These are phyloP conservation scores for Plecotus auritus DNA, from an alignment of 2,113 vertebrate species.

Conservation along the genomic window DNA sequence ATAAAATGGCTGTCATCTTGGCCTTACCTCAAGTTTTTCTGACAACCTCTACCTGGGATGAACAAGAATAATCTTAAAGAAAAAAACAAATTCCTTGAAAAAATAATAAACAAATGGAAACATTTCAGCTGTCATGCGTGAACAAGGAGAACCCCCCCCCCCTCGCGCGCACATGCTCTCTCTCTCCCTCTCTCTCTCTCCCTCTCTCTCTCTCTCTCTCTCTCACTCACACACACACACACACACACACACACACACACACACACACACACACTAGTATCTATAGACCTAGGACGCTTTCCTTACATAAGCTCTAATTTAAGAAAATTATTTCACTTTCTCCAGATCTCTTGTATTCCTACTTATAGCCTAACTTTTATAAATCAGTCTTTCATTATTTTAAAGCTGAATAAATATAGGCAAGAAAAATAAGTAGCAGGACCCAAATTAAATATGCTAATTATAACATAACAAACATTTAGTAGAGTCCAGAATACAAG, in stretches of 20 bases:
- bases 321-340: constrained; percentile 15
- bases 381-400: constrained; percentile 28
- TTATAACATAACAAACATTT: constrained; percentile 38
- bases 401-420: constrained; percentile 36
- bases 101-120: constrained; percentile 20
- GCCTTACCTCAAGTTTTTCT: constrained; percentile 58
- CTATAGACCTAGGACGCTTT: neutral
- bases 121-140: neutral
- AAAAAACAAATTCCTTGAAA: neutral
- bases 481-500: constrained; percentile 18
- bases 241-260: neutral
- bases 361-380: neutral
- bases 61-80: constrained; percentile 16
- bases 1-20: neutral
- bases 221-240: neutral
- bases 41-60: constrained; percentile 43
- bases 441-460: constrained; percentile 44
- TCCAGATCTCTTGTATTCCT: neutral
- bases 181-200: neutral
- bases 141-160: neutral
- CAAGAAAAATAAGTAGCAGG: constrained; percentile 36
- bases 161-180: too few relatives aligned
- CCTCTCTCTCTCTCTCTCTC: neutral
- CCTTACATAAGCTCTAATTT: neutral
- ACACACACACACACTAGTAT: neutral